Evolutionary conservation across 1,140 invertebrate species (phyloP).

Genomic region (Homalodisca vitripennis): DNA sequence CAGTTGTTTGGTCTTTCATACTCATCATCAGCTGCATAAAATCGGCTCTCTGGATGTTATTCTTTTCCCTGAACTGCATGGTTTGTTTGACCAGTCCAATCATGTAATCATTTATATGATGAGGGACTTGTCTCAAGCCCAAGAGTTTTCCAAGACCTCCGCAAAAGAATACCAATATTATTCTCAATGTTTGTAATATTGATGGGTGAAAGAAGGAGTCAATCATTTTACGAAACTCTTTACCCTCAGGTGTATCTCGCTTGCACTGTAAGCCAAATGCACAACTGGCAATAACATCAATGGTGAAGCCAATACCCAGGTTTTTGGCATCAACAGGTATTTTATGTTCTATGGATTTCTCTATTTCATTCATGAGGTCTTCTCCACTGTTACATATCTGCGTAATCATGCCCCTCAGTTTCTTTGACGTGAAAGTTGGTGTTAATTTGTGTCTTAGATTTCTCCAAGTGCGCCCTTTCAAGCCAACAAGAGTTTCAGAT

Average conservation of each 20-base stretch:
- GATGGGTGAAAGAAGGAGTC: slow-evolving; percentile 27
- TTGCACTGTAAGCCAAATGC: slow-evolving; percentile 38
- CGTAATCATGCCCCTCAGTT: slow-evolving; percentile 56
- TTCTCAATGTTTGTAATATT: background rate
- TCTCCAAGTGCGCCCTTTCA: slow-evolving; percentile 53
- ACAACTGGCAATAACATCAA: slow-evolving; percentile 46
- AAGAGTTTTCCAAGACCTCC: background rate
- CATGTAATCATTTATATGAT: background rate
- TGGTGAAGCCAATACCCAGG: slow-evolving; percentile 40
- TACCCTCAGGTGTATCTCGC: background rate
- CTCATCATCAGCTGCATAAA: no score
- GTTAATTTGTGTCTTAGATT: slow-evolving; percentile 53
- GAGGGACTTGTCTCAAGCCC: no score
- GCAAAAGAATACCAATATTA: background rate
- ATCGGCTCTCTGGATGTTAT: no score
- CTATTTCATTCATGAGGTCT: no score
- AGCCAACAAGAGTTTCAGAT: slow-evolving; percentile 53
- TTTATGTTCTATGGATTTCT: slow-evolving; percentile 45
- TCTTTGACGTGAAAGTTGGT: slow-evolving; percentile 57
- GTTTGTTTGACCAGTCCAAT: background rate
- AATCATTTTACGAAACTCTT: slow-evolving; percentile 2
- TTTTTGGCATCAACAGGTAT: slow-evolving; percentile 45
- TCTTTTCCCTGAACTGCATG: background rate
- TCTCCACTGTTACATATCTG: slow-evolving; percentile 49
- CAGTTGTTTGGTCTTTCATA: no score